Evolutionary conservation across 2,113 vertebrate species (phyloP), one percentile per base, ranked within the genome.

Genomic region (Phalacrocorax carbo): DNA sequence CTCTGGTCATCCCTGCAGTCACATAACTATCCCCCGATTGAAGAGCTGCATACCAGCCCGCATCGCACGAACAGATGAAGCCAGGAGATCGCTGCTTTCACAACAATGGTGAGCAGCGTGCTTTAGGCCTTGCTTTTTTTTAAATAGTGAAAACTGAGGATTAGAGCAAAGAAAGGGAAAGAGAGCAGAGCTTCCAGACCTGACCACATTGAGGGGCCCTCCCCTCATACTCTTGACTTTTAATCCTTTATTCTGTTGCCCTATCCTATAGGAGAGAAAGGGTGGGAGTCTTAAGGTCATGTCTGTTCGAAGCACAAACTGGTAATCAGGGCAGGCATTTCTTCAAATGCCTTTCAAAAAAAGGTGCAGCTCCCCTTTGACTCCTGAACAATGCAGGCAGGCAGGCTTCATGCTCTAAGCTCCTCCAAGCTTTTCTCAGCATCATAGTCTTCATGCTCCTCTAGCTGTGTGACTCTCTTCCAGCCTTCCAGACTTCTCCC

Each of bases 51-150:
- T 2, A 10, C 19, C 73, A 69, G 60, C 23, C 51, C 38, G 29
- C 18, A 5, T 2, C 25, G 1, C 25, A 16, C 10, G 26, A 21
- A 14, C 27, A 65, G 5, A 5, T 4, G 25, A 21, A 34, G 10
- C 34, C 21, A 30, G 23, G 57, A 58, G 2, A 40, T 17, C 72
- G 48, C 4, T 16, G 2, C 11, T 34, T 57, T 3, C 46, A 48
- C 29, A 29, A 40, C 4, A 72, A 71, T 62, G 80, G 18, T 2
- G 15, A 75, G 26, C 4, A 3, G 48, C 10, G 8, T 15, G 11
- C 7, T 60, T 78, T 36, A 66, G 40, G 60, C 40, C 25, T 13
- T 11, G 55, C 32, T 54, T 15, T 23, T 54, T 11, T 14, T 15
- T 13, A 68, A 72, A 40, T 5, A 64, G 27, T 26, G 15, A 72